A percentile compares a stretch with the other conserved stretches of the same genome.
Evolutionary conservation across 2,888 invertebrate species (phyloP).

Genomic region (Matsumyia berberina): DNA sequence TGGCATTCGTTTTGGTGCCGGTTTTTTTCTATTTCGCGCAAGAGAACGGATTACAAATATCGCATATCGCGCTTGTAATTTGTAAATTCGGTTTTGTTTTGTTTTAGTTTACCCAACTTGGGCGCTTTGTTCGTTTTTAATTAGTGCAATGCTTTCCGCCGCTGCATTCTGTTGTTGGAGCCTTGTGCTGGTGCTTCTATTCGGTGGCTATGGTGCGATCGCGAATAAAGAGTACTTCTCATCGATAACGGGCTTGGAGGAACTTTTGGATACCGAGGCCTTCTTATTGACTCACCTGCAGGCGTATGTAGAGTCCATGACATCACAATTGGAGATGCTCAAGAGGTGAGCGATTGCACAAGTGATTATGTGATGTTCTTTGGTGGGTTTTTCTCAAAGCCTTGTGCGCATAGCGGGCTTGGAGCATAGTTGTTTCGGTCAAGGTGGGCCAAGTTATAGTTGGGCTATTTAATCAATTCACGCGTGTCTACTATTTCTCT

Average conservation of each 20-base stretch:
- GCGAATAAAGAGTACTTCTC: constrained; percentile 80
- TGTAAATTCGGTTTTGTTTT: constrained; percentile 18
- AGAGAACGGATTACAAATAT: constrained; percentile 5
- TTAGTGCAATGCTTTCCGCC: constrained; percentile 49
- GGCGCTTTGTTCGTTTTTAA: constrained; percentile 29
- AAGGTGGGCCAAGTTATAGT: not conserved
- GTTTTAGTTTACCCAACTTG: too few species aligned
- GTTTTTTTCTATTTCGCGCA: constrained; percentile 38
- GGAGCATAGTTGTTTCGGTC: not conserved
- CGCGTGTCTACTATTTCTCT: not conserved
- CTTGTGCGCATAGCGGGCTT: constrained; percentile 8
- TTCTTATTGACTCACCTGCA: constrained; percentile 80
- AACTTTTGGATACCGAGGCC: constrained; percentile 79
- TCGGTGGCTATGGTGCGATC: constrained; percentile 11
- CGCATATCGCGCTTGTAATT: constrained; percentile 29
- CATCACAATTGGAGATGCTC: constrained; percentile 79
- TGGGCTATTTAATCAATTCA: not conserved
- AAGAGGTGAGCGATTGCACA: constrained; percentile 78
- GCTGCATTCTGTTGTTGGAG: constrained; percentile 27
- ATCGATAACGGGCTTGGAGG: constrained; percentile 69
- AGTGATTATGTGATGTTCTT: constrained; percentile 1
- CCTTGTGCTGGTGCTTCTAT: constrained; percentile 15
- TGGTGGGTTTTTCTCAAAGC: not conserved
- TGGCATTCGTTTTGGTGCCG: constrained; percentile 49
- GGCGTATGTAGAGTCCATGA: constrained; percentile 80